phyloP scores from a whole-genome alignment of 2,888 invertebrate genomes.

The Macaria liturata region DNA sequence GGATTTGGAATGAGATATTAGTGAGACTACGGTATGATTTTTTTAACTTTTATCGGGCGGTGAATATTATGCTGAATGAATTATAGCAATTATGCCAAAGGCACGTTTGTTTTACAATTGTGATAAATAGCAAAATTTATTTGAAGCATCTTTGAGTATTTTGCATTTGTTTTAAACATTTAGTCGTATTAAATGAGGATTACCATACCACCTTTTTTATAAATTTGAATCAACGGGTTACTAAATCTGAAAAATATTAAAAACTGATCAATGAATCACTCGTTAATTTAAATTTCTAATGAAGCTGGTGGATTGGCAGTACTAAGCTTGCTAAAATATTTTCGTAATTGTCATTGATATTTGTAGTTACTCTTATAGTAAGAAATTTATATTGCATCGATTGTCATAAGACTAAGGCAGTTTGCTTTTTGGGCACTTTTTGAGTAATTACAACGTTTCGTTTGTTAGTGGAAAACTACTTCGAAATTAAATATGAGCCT shows the following conservation, averaged over 20 bases:
- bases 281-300: no score
- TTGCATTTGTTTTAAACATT: slow-evolving; percentile 26
- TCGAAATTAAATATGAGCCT: slow-evolving; percentile 56
- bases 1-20: slow-evolving; percentile 57
- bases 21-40: slow-evolving; percentile 59
- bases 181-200: slow-evolving; percentile 14
- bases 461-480: slow-evolving; percentile 20
- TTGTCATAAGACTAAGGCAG: slow-evolving; percentile 1
- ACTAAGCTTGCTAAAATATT: no score
- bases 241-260: no score
- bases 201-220: not conserved
- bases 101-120: slow-evolving; percentile 64
- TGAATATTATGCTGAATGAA: slow-evolving; percentile 32
- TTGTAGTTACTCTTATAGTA: slow-evolving; percentile 20
- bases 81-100: slow-evolving; percentile 61
- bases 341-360: no score
- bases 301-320: no score
- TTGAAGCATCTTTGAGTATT: slow-evolving; percentile 33
- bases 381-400: not conserved
- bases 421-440: not conserved
- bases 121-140: slow-evolving; percentile 54
- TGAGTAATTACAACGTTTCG: not conserved
- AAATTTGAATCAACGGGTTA: no score
- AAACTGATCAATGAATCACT: no score
- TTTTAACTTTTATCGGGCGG: slow-evolving; percentile 52